Conservation (phyloP, 2,797 vertebrate genomes). For the Distichodus sexfasciatus region DNA sequence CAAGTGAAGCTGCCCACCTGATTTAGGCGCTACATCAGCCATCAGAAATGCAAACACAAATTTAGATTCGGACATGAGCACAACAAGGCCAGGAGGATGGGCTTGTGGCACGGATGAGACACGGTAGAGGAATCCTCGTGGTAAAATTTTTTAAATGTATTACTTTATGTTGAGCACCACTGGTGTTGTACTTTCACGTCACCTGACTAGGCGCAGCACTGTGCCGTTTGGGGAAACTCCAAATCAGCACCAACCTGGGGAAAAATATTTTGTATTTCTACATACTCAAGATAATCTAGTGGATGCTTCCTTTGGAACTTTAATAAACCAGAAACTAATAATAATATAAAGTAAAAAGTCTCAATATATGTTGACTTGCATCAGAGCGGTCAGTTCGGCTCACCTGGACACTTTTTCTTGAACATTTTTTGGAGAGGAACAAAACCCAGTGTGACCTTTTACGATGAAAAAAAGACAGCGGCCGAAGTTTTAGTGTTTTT, state of each 20-base stretch:
- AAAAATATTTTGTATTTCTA: constrained; percentile 2
- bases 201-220: no score
- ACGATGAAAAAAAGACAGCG: not conserved
- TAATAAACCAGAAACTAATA: not conserved
- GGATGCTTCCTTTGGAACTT: constrained; percentile 11
- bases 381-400: not conserved
- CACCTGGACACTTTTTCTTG: not conserved
- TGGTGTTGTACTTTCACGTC: no score
- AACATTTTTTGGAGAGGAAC: not conserved
- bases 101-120: constrained; percentile 47
- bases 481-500: constrained; percentile 9
- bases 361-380: not conserved
- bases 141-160: no score
- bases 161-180: no score
- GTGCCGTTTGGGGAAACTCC: constrained; percentile 10
- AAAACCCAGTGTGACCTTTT: not conserved
- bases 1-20: constrained; percentile 21
- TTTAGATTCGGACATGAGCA: constrained; percentile 45
- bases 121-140: constrained; percentile 44
- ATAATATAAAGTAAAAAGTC: not conserved
- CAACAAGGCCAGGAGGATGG: constrained; percentile 32
- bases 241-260: constrained; percentile 11
- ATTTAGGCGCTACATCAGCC: constrained; percentile 41
- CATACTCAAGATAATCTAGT: not conserved
- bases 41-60: constrained; percentile 43